These are phyloP conservation scores for Xiphorhynchus elegans DNA, from an alignment of 2,113 vertebrate genomes.

Conservation along the genomic window DNA sequence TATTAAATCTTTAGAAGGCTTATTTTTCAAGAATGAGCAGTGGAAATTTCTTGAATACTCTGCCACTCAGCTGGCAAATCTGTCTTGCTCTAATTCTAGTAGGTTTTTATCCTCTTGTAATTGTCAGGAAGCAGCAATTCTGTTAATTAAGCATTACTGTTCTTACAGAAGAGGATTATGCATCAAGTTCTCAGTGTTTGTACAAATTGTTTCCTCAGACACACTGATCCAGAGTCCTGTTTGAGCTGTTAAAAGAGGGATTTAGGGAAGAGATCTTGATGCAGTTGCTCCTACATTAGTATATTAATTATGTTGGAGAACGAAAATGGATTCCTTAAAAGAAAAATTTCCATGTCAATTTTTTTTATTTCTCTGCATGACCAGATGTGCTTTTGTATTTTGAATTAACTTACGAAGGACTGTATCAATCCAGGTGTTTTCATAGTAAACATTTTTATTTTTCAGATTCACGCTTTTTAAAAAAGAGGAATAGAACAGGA, in stretches of 20 bases:
- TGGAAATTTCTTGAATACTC: conserved; percentile 38
- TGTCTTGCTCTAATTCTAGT: conserved; percentile 16
- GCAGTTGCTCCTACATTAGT: not conserved
- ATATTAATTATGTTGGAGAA: not conserved
- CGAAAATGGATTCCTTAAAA: not conserved
- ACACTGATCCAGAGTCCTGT: not conserved
- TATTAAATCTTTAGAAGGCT: not conserved
- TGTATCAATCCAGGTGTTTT: not conserved
- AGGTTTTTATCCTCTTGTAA: conserved; percentile 17
- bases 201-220: not conserved
- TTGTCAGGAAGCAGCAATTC: conserved; percentile 48
- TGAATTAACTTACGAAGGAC: not conserved
- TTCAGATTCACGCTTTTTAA: conserved; percentile 77
- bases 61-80: not conserved
- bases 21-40: not conserved
- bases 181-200: not conserved
- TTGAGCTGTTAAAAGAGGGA: not conserved
- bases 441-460: conserved; percentile 29
- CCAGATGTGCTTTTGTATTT: not conserved
- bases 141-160: conserved; percentile 51
- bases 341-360: accelerated
- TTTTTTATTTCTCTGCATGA: not conserved
- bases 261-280: not conserved
- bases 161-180: conserved; percentile 26
- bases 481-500: conserved; percentile 76